phyloP scores from a whole-genome alignment of 2,797 vertebrate species.

The Ciconia nigra region DNA sequence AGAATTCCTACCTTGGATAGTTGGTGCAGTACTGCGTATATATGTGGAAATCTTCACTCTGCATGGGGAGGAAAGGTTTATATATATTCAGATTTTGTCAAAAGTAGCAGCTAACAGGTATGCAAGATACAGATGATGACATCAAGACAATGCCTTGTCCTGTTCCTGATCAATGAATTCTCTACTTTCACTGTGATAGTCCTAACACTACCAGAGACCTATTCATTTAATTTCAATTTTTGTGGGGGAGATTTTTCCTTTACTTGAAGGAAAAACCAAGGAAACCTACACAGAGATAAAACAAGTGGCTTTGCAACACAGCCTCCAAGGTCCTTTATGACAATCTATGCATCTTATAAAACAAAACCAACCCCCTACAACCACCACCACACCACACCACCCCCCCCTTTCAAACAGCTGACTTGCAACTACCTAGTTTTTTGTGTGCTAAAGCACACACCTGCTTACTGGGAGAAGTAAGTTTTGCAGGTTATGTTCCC shows the following conservation, averaged over 20 bases:
- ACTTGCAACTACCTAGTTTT: neutral
- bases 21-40: constrained; percentile 97
- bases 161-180: neutral
- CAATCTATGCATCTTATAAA: neutral
- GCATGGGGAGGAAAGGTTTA: neutral
- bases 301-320: neutral
- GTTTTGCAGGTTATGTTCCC: neutral
- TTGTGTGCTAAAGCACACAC: neutral
- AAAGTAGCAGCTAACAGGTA: neutral
- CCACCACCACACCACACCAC: too few species aligned
- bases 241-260: neutral
- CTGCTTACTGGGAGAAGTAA: neutral
- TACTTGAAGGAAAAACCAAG: neutral
- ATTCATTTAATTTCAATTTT: neutral
- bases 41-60: constrained; percentile 92
- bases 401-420: neutral
- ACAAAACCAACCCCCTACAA: too few species aligned
- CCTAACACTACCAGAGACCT: neutral
- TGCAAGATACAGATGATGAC: neutral
- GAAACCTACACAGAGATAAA: neutral
- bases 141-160: neutral
- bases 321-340: neutral
- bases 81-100: neutral
- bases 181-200: neutral
- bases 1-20: constrained; percentile 86